Percentiles rank a stretch among this genome's conserved stretches.
These are phyloP conservation scores for Periophthalmodon schlosseri DNA, from an alignment of 2,113 vertebrate genomes.

Conservation along the genomic window DNA sequence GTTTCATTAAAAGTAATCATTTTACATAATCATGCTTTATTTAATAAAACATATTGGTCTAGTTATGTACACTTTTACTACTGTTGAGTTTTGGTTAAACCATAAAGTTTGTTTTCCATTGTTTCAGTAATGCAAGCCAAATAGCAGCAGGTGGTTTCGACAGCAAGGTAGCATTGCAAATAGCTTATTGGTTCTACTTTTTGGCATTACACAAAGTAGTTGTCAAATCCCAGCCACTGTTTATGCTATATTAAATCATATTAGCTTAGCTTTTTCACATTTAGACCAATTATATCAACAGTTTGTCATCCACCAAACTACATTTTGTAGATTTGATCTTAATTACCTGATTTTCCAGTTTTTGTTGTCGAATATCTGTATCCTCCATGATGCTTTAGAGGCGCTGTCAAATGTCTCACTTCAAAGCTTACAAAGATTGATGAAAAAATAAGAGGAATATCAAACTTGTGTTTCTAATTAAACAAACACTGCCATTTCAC, in stretches of 20 bases:
- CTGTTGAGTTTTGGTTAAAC: not conserved
- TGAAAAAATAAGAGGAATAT: conserved; percentile 15
- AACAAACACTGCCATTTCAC: conserved; percentile 18
- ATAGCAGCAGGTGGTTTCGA: conserved; percentile 45
- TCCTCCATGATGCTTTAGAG: conserved; percentile 69
- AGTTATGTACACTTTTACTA: not conserved
- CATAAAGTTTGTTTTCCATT: not conserved
- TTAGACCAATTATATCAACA: not conserved
- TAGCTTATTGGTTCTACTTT: not conserved
- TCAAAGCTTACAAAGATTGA: not conserved
- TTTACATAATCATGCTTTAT: not conserved
- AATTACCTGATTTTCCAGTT: conserved; percentile 79
- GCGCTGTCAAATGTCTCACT: not conserved
- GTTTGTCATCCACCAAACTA: too few relatives aligned
- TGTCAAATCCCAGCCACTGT: not conserved
- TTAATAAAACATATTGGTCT: not conserved
- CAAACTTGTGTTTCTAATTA: not conserved
- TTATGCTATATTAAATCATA: not conserved
- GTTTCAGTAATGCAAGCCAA: not conserved
- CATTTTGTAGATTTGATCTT: not conserved
- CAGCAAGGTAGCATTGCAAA: conserved; percentile 13
- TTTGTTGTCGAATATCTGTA: conserved; percentile 72
- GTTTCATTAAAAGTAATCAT: not conserved
- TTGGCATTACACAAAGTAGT: not conserved
- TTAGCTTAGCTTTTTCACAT: not conserved